Evolutionary conservation across 1,140 invertebrate genomes (phyloP), one percentile per base, ranked within the genome.

Genomic region (Hermatobates lingyangjiaoensis): DNA sequence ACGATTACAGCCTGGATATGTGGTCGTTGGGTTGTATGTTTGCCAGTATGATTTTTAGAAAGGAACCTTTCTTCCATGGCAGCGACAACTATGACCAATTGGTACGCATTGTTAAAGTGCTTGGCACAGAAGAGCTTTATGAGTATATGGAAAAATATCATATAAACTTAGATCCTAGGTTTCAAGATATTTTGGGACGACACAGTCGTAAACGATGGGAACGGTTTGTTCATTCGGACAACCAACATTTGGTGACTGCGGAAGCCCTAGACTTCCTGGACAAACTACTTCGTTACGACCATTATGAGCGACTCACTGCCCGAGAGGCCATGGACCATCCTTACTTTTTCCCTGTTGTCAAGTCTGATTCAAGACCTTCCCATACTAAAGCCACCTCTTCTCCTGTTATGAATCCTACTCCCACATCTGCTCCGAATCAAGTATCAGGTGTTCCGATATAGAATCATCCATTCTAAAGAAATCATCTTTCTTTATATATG

Each of bases 1-100:
- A 98, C 70, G 95, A 98, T 68, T 98, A 92, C 70, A 98, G 93
- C 27, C 70, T 98, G 65, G 95, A 98, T 67, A 95, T 98, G 92
- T 99, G 95, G 95, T 95, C 90, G 57, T 69, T 98, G 59, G 95
- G 95, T 27, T 98, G 95, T 69, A 98, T 98, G 95, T 77, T 99
- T 58, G 95, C 95, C 56, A 95, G 89, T 61, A 98, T 99, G 94
- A 98, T 99, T 64, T 99, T 99, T 73, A 87, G 93, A 69, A 98
- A 98, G 76, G 95, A 98, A 69, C 95, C 95, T 58, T 99, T 99
- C 72, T 99, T 98, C 73, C 95, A 98, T 74, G 95, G 95, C 56
- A 94, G 98, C 71, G 95, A 99, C 69, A 99, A 99, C 69, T 98
- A 98, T 71, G 95, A 99, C 71, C 95, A 98, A 72, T 75, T 98